Base-by-base conservation (phyloP, 2,113 vertebrate species). In the Pluvianellus socialis region DNA sequence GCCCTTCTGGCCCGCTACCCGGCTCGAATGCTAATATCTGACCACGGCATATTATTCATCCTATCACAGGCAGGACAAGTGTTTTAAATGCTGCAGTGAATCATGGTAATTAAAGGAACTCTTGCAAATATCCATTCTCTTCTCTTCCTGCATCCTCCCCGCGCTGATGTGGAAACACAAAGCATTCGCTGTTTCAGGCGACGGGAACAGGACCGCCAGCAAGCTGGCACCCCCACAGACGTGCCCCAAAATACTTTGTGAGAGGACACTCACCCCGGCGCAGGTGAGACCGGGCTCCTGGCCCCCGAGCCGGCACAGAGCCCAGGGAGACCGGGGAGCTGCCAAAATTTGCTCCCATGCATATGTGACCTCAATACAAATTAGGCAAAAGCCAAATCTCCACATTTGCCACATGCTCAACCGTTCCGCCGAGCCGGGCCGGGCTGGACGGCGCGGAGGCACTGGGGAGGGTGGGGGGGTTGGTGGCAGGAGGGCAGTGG, bases 221-320 rank as follows among this genome's bases (percentile, higher is more conserved):
- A 21, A 15, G 67, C 30, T 30, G 50, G n/a, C 20, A 21, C 7
- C 16, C 19, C 35, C 68, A 2, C n/a, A 30, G 40, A 15, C 10
- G 18, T 28, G 23, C 75, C n/a, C 23, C n/a, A 2, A 28, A n/a
- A 23, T 5, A 9, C 15, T 11, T 32, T 2, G 19, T 10, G 19
- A 65, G 58, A 59, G 19, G 32, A 22, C 6, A 1, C 42, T 15
- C 47, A 2, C 28, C 17, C 27, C 5, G 1, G 52, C 10, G 1
- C n/a, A 4, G 27, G 52, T 9, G 65, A 7, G 65, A 47, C 0
- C 0, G 9, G 20, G 21, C 8, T 27, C 44, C 53, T 12, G 12
- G 33, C 20, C 65, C 52, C 65, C 4, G 2, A 50, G 28, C 47
- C 3, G 0, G 30, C 3, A 0, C 50, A 23, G 77, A 5, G 19